phyloP scores from a whole-genome alignment of 1,140 invertebrate species.

The Monochamus saltuarius region DNA sequence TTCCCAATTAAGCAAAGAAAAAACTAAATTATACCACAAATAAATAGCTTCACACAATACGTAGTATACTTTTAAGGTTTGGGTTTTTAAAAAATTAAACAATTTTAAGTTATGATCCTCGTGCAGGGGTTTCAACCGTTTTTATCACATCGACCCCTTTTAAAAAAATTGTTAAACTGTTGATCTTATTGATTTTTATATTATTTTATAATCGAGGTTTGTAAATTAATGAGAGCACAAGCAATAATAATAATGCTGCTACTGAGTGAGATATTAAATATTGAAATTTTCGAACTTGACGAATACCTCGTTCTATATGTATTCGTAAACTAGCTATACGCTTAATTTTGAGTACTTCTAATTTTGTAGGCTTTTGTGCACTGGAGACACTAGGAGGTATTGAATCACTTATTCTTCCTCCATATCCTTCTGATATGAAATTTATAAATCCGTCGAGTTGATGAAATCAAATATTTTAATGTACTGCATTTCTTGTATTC shows the following conservation, averaged over 20 bases:
- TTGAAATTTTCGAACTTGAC: slow-evolving; percentile 7
- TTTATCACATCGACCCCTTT: too few species aligned
- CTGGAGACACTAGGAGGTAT: slow-evolving; percentile 6
- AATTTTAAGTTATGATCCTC: too few species aligned
- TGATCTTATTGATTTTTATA: too few species aligned
- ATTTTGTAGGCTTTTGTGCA: neutral
- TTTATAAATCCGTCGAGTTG: slow-evolving; percentile 49
- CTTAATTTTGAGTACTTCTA: slow-evolving; percentile 8
- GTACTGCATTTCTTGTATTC: slow-evolving; percentile 49
- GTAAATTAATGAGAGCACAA: slow-evolving; percentile 14
- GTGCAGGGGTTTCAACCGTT: too few species aligned
- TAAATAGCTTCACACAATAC: too few species aligned
- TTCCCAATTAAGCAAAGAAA: too few species aligned
- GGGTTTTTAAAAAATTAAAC: too few species aligned
- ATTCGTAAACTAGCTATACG: slow-evolving; percentile 13
- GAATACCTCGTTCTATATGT: slow-evolving; percentile 14
- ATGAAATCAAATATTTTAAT: slow-evolving; percentile 50
- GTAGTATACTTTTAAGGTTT: too few species aligned
- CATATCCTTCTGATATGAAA: slow-evolving; percentile 48
- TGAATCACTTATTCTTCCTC: slow-evolving; percentile 42
- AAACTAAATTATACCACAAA: too few species aligned
- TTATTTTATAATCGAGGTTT: slow-evolving; percentile 1
- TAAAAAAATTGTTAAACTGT: too few species aligned
- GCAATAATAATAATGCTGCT: slow-evolving; percentile 5
- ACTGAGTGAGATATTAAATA: slow-evolving; percentile 5